Evolutionary conservation across 2,888 invertebrate genomes (phyloP).

Genomic region (Nemoura dubitans): DNA sequence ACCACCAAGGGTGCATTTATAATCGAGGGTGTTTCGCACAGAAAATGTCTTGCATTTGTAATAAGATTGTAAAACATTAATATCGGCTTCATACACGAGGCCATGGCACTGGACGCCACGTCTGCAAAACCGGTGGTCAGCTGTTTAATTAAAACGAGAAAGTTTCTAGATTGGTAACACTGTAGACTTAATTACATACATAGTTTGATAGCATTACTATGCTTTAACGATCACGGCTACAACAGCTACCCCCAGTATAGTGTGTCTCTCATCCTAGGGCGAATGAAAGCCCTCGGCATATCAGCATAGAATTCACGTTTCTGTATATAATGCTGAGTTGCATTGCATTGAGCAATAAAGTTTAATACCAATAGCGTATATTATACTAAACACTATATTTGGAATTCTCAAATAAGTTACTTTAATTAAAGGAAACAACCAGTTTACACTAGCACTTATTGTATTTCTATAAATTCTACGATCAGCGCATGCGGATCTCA

Average conservation of each 20-base stretch:
- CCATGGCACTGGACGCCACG: not conserved
- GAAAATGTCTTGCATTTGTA: conserved; percentile 15
- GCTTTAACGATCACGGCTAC: not conserved
- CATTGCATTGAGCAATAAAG: too few relatives aligned
- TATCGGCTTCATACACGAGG: conserved; percentile 15
- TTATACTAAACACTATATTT: too few relatives aligned
- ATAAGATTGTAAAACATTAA: conserved; percentile 16
- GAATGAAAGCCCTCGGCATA: not conserved
- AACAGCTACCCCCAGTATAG: not conserved
- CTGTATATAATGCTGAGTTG: too few relatives aligned
- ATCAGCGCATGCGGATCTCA: too few relatives aligned
- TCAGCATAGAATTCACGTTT: too few relatives aligned
- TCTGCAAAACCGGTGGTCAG: not conserved
- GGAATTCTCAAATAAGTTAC: too few relatives aligned
- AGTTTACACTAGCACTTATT: too few relatives aligned
- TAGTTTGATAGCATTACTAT: not conserved
- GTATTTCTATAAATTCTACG: too few relatives aligned
- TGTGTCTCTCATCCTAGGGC: not conserved
- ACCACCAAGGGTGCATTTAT: conserved; percentile 15
- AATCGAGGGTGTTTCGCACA: not conserved
- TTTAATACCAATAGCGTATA: too few relatives aligned
- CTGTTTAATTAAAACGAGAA: conserved; percentile 2
- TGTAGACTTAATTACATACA: not conserved
- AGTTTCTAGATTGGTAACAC: not conserved
- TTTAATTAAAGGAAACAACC: too few relatives aligned